phyloP scores from a whole-genome alignment of 2,113 vertebrate genomes.

The Thymallus thymallus region DNA sequence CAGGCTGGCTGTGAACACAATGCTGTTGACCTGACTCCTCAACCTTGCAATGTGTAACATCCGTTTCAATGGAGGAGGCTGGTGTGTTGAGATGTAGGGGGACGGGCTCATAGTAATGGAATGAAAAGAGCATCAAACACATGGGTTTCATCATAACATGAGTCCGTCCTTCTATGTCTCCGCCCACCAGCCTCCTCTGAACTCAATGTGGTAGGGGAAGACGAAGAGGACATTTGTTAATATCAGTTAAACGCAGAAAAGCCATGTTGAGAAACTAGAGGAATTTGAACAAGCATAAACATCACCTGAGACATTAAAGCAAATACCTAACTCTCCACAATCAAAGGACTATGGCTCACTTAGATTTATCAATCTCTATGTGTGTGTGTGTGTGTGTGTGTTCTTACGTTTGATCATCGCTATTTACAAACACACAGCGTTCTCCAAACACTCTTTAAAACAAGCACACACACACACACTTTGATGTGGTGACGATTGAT shows the following conservation, averaged over 20 bases:
- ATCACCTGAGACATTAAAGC: not conserved
- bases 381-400: conserved; percentile 19
- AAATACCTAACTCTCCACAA: not conserved
- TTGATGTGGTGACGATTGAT: conserved; percentile 47
- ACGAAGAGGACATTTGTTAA: not conserved
- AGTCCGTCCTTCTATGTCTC: too few relatives aligned
- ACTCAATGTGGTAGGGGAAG: not conserved
- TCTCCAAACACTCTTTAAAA: not conserved
- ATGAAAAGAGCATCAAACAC: too few relatives aligned
- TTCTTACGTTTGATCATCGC: conserved; percentile 42
- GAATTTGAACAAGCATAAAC: not conserved
- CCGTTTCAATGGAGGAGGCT: not conserved
- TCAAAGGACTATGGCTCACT: not conserved
- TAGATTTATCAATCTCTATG: conserved; percentile 10
- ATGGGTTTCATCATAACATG: too few relatives aligned
- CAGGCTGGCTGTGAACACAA: conserved; percentile 27
- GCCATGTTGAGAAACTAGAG: not conserved
- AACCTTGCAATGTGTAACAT: not conserved
- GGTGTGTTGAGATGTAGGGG: not conserved
- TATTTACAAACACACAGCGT: conserved; percentile 23
- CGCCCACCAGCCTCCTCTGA: too few relatives aligned
- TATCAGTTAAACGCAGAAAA: not conserved
- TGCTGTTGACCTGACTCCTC: not conserved
- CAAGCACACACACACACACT: conserved; percentile 24
- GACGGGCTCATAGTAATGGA: too few relatives aligned